phyloP scores from a whole-genome alignment of 2,113 vertebrate genomes.

The Hippotragus niger region DNA sequence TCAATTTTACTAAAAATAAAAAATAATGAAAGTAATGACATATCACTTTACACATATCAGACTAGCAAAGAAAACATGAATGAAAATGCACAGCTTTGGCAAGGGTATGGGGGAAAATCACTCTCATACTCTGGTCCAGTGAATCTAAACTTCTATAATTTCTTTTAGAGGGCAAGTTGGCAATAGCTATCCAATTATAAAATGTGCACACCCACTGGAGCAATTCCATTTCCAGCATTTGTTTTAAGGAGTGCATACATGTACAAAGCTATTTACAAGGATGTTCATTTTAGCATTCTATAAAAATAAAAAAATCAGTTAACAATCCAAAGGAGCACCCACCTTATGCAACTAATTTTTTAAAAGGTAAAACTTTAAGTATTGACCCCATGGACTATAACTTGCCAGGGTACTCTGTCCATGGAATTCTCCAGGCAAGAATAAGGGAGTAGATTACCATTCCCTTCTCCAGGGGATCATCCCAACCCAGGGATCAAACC shows the following conservation, averaged over 20 bases:
- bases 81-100: neutral
- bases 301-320: conserved; percentile 12
- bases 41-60: neutral
- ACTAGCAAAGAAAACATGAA: neutral
- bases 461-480: neutral
- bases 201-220: neutral
- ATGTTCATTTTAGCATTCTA: neutral
- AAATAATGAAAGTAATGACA: neutral
- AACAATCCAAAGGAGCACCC: conserved; percentile 4
- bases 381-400: neutral
- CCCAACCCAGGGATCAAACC: neutral
- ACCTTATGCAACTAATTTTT: neutral
- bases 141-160: neutral
- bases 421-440: neutral
- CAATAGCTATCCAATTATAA: neutral
- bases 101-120: neutral
- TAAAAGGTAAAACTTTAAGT: neutral
- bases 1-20: conserved; percentile 10
- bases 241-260: neutral
- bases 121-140: neutral
- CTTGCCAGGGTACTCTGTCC: neutral
- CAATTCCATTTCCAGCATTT: neutral
- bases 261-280: neutral
- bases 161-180: neutral
- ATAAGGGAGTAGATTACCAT: neutral